These are phyloP conservation scores for Gymnodraco acuticeps DNA, from an alignment of 2,797 vertebrate genomes.

Conservation along the genomic window DNA sequence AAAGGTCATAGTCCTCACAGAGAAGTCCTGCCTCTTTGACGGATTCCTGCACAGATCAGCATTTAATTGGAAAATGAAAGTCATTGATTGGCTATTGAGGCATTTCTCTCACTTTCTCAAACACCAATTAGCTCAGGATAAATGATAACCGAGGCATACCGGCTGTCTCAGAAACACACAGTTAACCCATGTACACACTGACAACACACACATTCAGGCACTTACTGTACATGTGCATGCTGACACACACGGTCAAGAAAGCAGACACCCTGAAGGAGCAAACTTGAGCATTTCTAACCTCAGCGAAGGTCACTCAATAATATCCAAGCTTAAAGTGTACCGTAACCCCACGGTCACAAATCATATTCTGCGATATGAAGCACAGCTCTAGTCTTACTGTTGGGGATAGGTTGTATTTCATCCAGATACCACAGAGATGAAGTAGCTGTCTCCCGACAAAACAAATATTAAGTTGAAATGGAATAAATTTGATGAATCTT, in stretches of 20 bases:
- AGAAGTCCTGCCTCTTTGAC: constrained; percentile 42
- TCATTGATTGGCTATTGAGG: constrained; percentile 65
- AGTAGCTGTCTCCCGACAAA: constrained; percentile 34
- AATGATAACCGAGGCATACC: constrained; percentile 55
- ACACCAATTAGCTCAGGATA: constrained; percentile 71
- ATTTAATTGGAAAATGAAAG: constrained; percentile 79
- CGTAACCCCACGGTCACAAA: constrained; percentile 64
- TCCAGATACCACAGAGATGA: constrained; percentile 38
- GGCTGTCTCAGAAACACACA: constrained; percentile 21
- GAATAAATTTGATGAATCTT: constrained; percentile 27
- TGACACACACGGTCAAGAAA: constrained; percentile 14
- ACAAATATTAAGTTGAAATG: constrained; percentile 54
- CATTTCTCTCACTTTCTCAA: constrained; percentile 66
- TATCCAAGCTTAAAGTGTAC: constrained; percentile 59
- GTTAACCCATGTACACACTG: background rate
- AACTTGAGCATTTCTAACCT: constrained; percentile 60
- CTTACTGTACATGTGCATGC: background rate
- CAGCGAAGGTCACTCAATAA: constrained; percentile 68
- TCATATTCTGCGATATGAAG: constrained; percentile 50
- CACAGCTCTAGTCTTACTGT: constrained; percentile 9
- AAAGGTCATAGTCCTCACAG: constrained; percentile 54
- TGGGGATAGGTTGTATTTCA: constrained; percentile 53
- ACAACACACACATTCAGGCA: background rate
- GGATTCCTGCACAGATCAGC: constrained; percentile 60
- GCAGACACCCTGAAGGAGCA: constrained; percentile 44